phyloP scores from a whole-genome alignment of 2,113 vertebrate species.

The Semicossyphus pulcher region DNA sequence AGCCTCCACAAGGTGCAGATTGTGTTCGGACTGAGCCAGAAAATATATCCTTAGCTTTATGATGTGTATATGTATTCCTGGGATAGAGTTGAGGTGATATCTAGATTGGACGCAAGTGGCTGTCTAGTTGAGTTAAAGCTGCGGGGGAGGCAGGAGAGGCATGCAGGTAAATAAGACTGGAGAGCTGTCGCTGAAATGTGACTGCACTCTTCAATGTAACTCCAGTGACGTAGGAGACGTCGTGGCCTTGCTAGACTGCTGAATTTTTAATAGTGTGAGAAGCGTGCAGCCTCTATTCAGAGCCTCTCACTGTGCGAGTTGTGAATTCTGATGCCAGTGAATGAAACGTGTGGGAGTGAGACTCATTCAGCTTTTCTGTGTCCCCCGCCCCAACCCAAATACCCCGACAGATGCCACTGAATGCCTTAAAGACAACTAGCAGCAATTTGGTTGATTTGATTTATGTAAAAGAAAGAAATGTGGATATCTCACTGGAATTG shows the following conservation, averaged over 20 bases:
- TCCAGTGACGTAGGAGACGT: conserved; percentile 83
- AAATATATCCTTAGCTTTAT: conserved; percentile 37
- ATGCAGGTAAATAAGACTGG: conserved; percentile 76
- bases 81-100: conserved; percentile 42
- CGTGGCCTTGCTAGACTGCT: conserved; percentile 84
- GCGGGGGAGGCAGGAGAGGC: conserved; percentile 41
- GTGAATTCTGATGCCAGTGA: conserved; percentile 85
- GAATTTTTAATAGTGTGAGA: conserved; percentile 86
- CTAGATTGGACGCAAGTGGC: conserved; percentile 57
- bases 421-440: conserved; percentile 45
- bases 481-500: background rate
- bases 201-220: conserved; percentile 83
- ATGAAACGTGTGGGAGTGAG: conserved; percentile 83
- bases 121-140: conserved; percentile 64
- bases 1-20: conserved; percentile 9
- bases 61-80: conserved; percentile 37
- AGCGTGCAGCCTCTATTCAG: conserved; percentile 77
- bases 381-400: conserved; percentile 66
- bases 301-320: conserved; percentile 80
- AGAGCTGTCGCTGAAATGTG: conserved; percentile 80
- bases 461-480: conserved; percentile 23
- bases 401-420: conserved; percentile 65
- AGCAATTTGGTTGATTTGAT: conserved; percentile 20
- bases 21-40: conserved; percentile 19
- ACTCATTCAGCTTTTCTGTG: conserved; percentile 81